A percentile compares a stretch with the other conserved stretches of the same genome.
These are phyloP conservation scores for Parazoanthus swiftii DNA, from an alignment of 92 coral and sea anemone species.

Conservation along the genomic window DNA sequence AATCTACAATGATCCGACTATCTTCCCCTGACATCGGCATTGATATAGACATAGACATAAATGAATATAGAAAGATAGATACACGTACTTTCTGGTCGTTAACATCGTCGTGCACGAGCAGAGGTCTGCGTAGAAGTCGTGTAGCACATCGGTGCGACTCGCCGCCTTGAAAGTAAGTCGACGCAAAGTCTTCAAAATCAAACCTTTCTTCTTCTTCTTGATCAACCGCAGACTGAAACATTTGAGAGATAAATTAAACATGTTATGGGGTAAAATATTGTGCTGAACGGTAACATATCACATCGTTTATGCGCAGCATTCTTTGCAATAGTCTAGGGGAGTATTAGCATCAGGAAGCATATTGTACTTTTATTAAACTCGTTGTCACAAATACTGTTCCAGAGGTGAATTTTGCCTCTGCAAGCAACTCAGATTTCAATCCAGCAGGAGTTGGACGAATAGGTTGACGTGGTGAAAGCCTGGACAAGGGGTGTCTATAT, in stretches of 20 bases:
- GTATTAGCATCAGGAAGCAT: too few relatives aligned
- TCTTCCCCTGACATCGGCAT: too few relatives aligned
- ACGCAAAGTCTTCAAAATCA: neutral
- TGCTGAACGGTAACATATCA: neutral
- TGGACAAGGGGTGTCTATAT: too few relatives aligned
- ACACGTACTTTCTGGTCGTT: conserved; percentile 3
- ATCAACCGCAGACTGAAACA: neutral
- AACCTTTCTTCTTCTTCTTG: neutral
- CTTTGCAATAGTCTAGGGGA: too few relatives aligned
- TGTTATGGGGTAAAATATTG: neutral
- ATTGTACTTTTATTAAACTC: too few relatives aligned
- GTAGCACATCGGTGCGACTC: conserved; percentile 34
- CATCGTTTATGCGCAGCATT: too few relatives aligned
- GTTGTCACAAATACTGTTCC: too few relatives aligned
- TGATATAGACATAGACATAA: neutral
- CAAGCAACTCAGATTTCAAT: too few relatives aligned
- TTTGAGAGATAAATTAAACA: neutral
- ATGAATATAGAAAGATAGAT: neutral
- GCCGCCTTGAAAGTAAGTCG: conserved; percentile 15
- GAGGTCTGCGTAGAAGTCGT: conserved; percentile 37
- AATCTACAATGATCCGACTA: too few relatives aligned
- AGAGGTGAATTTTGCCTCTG: too few relatives aligned
- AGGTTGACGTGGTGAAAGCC: too few relatives aligned
- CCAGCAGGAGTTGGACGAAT: too few relatives aligned
- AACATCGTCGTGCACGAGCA: conserved; percentile 35